These are phyloP conservation scores for Cotesia vestalis DNA, from an alignment of 1,140 invertebrate genomes.

Conservation along the genomic window DNA sequence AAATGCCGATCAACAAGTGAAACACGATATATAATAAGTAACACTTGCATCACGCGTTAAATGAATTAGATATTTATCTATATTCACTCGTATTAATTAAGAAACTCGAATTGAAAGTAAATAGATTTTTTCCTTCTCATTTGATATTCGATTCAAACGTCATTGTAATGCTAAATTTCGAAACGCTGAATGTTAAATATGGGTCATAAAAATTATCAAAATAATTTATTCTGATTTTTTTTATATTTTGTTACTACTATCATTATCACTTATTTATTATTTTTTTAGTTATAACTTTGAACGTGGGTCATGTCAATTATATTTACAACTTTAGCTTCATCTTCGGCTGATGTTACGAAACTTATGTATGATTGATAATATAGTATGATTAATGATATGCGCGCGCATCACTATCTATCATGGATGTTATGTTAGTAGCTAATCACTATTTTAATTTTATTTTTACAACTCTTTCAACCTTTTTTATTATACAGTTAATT, in stretches of 20 bases:
- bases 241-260: too few species aligned
- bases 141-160: not conserved
- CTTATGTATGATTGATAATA: slow-evolving; percentile 15
- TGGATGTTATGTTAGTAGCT: slow-evolving; percentile 2
- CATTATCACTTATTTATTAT: not conserved
- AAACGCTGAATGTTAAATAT: not conserved
- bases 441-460: not conserved
- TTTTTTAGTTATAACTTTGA: slow-evolving; percentile 4
- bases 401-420: not conserved
- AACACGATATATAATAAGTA: slow-evolving; percentile 7
- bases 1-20: not conserved
- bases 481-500: slow-evolving; percentile 2
- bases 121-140: not conserved
- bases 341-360: slow-evolving; percentile 11
- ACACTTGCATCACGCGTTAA: not conserved
- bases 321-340: slow-evolving; percentile 12
- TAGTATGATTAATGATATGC: slow-evolving; percentile 12
- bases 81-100: not conserved
- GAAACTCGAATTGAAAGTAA: not conserved
- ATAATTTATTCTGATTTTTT: not conserved
- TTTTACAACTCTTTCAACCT: not conserved
- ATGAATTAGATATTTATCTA: not conserved
- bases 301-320: slow-evolving; percentile 6
- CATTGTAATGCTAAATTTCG: not conserved
- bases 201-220: slow-evolving; percentile 4